Conservation (phyloP, 2,797 vertebrate species). For the Lophius americanus region DNA sequence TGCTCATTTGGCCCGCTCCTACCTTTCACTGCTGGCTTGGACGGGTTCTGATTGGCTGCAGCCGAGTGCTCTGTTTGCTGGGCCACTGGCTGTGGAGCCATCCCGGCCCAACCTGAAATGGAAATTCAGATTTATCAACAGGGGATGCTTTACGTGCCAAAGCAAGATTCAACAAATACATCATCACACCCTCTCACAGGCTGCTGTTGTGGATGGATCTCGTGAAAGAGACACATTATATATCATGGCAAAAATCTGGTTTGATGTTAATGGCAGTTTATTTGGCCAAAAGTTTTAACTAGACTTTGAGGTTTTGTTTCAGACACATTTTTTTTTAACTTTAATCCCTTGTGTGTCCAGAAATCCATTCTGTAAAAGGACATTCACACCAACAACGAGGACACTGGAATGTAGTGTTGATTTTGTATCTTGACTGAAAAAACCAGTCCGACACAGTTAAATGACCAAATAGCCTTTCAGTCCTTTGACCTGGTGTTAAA, state of each 20-base stretch:
- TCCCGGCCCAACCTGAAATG: conserved; percentile 84
- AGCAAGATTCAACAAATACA: conserved; percentile 30
- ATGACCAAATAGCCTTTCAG: background rate
- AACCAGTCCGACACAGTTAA: background rate
- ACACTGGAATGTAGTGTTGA: conserved; percentile 17
- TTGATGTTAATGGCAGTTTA: background rate
- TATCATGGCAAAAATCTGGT: background rate
- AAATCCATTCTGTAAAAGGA: background rate
- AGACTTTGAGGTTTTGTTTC: background rate
- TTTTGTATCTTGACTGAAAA: background rate
- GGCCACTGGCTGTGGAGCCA: conserved; percentile 61
- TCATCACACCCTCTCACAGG: conserved; percentile 8
- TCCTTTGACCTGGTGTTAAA: background rate
- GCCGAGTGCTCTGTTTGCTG: conserved; percentile 75
- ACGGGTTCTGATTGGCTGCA: conserved; percentile 72
- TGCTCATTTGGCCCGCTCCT: conserved; percentile 38
- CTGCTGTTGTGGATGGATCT: conserved; percentile 22
- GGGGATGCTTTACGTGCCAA: conserved; percentile 15
- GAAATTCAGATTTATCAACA: conserved; percentile 36
- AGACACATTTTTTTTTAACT: conserved; percentile 12
- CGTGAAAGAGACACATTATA: conserved; percentile 12
- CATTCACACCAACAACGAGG: background rate
- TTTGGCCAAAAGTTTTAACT: background rate
- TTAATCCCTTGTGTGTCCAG: background rate
- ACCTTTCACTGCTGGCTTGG: conserved; percentile 81